Evolutionary conservation across 2,888 invertebrate species (phyloP).

Genomic region (Siphonodentalium dalli): DNA sequence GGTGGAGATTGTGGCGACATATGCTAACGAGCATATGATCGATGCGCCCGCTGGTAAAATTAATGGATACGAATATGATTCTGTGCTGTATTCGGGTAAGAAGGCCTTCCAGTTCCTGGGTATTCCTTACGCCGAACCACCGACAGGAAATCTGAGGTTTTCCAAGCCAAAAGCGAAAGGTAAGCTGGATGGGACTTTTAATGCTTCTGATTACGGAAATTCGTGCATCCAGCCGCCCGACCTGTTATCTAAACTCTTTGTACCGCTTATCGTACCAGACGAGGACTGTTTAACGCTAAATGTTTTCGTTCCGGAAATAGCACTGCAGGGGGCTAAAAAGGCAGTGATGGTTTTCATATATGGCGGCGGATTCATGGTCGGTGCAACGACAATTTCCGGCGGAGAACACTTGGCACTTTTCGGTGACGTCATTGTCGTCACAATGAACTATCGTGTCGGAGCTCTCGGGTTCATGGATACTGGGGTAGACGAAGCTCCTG

Average conservation of each 20-base stretch:
- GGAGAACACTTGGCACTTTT: conserved; percentile 6
- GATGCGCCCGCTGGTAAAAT: too few relatives aligned
- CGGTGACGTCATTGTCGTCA: conserved; percentile 25
- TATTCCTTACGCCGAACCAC: conserved; percentile 22
- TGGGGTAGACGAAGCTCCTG: conserved; percentile 33
- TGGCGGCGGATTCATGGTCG: conserved; percentile 17
- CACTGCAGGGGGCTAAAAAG: not conserved
- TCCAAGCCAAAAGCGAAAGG: conserved; percentile 5
- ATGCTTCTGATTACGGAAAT: conserved; percentile 14
- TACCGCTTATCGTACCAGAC: not conserved
- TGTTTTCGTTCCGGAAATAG: conserved; percentile 14
- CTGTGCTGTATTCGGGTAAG: too few relatives aligned
- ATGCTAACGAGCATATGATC: too few relatives aligned
- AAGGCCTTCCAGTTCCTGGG: not conserved
- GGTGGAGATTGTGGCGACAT: too few relatives aligned
- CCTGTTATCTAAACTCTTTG: not conserved
- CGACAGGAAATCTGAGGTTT: conserved; percentile 20
- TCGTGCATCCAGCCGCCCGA: conserved; percentile 14
- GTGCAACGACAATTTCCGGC: conserved; percentile 10
- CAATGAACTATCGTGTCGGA: conserved; percentile 23
- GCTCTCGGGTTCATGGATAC: conserved; percentile 19
- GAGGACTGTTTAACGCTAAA: conserved; percentile 25
- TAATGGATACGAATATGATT: too few relatives aligned
- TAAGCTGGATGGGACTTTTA: conserved; percentile 3
- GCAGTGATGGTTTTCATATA: conserved; percentile 28